Base-by-base conservation (phyloP, 2,888 invertebrate species). In the Torymus aiolomorphi region DNA sequence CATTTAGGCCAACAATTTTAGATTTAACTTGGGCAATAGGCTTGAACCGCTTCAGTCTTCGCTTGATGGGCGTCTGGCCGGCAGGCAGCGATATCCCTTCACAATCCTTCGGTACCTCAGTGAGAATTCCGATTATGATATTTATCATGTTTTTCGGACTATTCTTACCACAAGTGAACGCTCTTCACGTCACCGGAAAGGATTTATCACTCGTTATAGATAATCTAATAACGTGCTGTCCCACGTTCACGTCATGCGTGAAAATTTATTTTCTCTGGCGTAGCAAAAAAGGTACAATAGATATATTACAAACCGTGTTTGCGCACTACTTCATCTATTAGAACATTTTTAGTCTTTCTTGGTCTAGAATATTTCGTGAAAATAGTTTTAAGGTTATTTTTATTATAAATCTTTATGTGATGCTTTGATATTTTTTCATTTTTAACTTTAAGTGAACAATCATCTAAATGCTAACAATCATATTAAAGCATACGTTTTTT, bases 21-120 rank as follows among this genome's bases (percentile, higher is more conserved):
- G 65, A 65, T 31, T 31, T 65, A 11, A n/a, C 18, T 31, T 24
- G 65, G 65, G 65, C 65, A 8, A 18, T 65, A 14, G 65, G 24
- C 13, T 42, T 65, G 49, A 65, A 65, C 24, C 65, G 65, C 13
- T 49, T 65, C 13, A 20, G 24, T 13, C 20, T 65, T 11, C 10
- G 31, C 12, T 2, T 49, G 13, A 0, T 65, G 49, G 65, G 65
- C 5, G 1, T 49, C 14, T 65, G 65, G 65, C 65, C 65, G 13
- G 8, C 12, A 13, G 42, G 24, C 14, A 2, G 52, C 52, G 3
- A 52, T 14, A 5, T 14, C 12, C 2, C 4, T 11, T 11, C 52
- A 14, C 11, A 52, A 52, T 52, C 14, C 14, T 52, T 52, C 4
- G 14, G 14, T 13, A 52, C 11, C 11, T 4, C 14, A 2, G 12